These are phyloP conservation scores for Kradibia gibbosae DNA, from an alignment of 1,140 invertebrate species.

Conservation along the genomic window DNA sequence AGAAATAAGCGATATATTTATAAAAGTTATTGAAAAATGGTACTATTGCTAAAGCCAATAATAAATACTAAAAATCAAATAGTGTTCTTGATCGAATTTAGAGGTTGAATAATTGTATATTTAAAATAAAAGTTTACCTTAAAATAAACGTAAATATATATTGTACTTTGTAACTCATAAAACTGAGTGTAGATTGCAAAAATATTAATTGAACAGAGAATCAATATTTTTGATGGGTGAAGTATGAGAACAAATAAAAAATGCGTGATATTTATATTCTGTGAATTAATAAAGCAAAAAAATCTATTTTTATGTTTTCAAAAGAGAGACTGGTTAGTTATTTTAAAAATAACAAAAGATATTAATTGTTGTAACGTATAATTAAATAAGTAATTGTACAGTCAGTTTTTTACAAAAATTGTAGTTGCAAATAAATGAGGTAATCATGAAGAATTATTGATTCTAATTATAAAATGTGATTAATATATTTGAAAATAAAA, in stretches of 20 bases:
- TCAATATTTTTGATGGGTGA: slow-evolving; percentile 50
- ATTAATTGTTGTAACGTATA: slow-evolving; percentile 48
- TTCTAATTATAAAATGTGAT: slow-evolving; percentile 20
- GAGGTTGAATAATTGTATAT: slow-evolving; percentile 35
- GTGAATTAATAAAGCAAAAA: slow-evolving; percentile 39
- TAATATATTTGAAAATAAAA: slow-evolving; percentile 10
- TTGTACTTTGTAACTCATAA: slow-evolving; percentile 23
- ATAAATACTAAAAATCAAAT: slow-evolving; percentile 37
- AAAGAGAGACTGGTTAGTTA: slow-evolving; percentile 46
- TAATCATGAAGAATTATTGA: slow-evolving; percentile 8
- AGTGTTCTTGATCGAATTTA: slow-evolving; percentile 35
- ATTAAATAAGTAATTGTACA: slow-evolving; percentile 44
- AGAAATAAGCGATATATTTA: background rate
- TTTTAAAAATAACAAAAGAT: slow-evolving; percentile 45
- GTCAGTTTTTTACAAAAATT: slow-evolving; percentile 44
- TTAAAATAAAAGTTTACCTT: slow-evolving; percentile 32
- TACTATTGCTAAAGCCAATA: slow-evolving; percentile 36
- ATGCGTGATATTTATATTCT: slow-evolving; percentile 47
- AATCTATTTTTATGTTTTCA: slow-evolving; percentile 51
- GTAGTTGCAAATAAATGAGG: background rate
- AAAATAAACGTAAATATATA: slow-evolving; percentile 39
- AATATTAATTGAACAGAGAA: slow-evolving; percentile 22
- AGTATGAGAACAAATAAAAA: slow-evolving; percentile 31
- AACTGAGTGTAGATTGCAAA: background rate
- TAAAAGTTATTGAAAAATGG: slow-evolving; percentile 23